Conservation (phyloP, 2,113 vertebrate genomes). For the Epinephelus fuscoguttatus region DNA sequence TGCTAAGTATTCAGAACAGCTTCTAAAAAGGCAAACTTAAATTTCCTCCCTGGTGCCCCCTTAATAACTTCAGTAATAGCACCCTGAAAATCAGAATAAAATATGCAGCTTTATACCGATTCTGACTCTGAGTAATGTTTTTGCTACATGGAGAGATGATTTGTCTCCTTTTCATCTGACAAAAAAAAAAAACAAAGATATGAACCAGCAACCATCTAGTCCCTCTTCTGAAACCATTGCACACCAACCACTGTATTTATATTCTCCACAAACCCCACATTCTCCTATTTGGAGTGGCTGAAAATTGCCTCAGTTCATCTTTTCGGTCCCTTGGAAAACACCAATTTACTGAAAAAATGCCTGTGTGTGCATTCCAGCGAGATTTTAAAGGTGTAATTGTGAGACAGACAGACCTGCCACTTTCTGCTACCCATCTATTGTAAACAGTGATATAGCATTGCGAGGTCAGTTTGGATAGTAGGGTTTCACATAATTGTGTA, state of each 20-base stretch:
- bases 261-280: constrained; percentile 16
- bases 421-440: constrained; percentile 18
- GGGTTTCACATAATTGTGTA: constrained; percentile 41
- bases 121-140: background rate
- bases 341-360: constrained; percentile 37
- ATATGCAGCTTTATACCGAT: background rate
- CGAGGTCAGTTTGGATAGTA: constrained; percentile 30
- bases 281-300: constrained; percentile 10
- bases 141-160: background rate
- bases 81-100: background rate
- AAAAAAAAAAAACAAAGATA: constrained; percentile 3
- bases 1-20: background rate
- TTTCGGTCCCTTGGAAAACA: constrained; percentile 19
- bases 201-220: constrained; percentile 8
- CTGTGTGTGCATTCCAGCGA: constrained; percentile 7
- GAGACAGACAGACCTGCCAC: constrained; percentile 9
- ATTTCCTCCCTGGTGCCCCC: background rate
- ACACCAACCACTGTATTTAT: constrained; percentile 14
- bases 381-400: constrained; percentile 43
- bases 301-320: constrained; percentile 51
- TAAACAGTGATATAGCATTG: constrained; percentile 22
- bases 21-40: background rate
- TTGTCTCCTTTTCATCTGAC: background rate
- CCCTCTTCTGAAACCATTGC: background rate
- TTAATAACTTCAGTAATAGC: no score